Evolutionary conservation across 2,113 vertebrate species (phyloP), one percentile per base, ranked within the genome.

Genomic region (Madoqua kirkii): DNA sequence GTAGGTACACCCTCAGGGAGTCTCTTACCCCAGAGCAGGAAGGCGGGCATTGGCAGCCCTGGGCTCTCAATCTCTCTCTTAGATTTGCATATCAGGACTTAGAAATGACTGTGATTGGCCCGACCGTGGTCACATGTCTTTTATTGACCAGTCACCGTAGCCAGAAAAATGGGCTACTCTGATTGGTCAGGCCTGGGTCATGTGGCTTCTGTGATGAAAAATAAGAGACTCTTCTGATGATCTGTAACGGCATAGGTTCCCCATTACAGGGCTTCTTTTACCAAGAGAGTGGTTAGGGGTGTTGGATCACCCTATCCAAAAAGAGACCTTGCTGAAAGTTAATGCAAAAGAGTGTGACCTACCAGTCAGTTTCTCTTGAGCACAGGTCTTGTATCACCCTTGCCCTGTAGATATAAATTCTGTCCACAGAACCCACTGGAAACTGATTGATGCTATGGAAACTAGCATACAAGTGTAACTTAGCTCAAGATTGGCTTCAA

Each of bases 161-260:
- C 29, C 60, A 62, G 50, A 55, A 92, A 87, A 81, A 64, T 1
- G 27, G 52, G 48, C 45, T 33, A 11, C 40, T 74, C 27, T 36
- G 55, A 60, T n/a, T 50, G 87, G 7, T 71, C 67, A n/a, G 40
- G 33, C 36, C 23, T 81, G 67, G 14, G 25, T 83, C 71, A 31
- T 5, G 5, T n/a, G 88, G 76, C 33, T 33, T 54, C 33, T 14
- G 15, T 67, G 43, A 29, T 2, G 3, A 10, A 33, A 27, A 84
- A 62, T 52, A 55, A 15, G 4, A 16, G 19, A 16, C 7, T 55
- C 4, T 0, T 12, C 8, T 31, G 25, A 7, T 4, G n/a, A n/a
- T 21, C 48, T 15, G 0, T 5, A 3, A 1, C 0, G 3, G 6
- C 23, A 0, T 31, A 7, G 48, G 5, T 4, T 14, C 6, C 43